phyloP scores from a whole-genome alignment of 2,888 invertebrate species.

The Spisula solida region DNA sequence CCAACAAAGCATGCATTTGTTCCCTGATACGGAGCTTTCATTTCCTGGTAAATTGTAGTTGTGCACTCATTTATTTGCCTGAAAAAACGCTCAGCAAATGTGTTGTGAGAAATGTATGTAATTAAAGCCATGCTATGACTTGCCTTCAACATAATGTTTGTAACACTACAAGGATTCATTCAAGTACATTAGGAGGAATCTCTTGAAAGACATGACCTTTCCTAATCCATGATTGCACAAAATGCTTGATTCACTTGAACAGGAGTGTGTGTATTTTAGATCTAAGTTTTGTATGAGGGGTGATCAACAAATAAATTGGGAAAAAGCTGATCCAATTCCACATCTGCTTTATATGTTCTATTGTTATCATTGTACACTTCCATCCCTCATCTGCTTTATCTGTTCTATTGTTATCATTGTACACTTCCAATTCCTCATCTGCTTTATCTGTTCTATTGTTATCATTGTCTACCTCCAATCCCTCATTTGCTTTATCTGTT shows the following conservation, averaged over 20 bases:
- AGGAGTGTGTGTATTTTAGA: background rate
- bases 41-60: background rate
- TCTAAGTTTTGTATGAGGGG: no score
- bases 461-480: no score
- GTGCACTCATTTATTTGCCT: slow-evolving; percentile 12
- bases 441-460: no score
- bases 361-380: no score
- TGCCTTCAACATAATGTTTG: background rate
- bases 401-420: no score
- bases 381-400: no score
- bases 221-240: background rate
- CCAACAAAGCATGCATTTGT: background rate
- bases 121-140: background rate
- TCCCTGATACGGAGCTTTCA: background rate
- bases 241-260: background rate
- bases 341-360: no score
- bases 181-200: background rate
- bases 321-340: no score
- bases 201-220: background rate
- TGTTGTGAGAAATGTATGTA: slow-evolving; percentile 17
- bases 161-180: background rate
- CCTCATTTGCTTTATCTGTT: no score
- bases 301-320: no score
- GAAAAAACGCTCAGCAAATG: background rate
- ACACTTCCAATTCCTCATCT: no score